phyloP scores from a whole-genome alignment of 2,797 vertebrate genomes.

The Peromyscus aztecus region DNA sequence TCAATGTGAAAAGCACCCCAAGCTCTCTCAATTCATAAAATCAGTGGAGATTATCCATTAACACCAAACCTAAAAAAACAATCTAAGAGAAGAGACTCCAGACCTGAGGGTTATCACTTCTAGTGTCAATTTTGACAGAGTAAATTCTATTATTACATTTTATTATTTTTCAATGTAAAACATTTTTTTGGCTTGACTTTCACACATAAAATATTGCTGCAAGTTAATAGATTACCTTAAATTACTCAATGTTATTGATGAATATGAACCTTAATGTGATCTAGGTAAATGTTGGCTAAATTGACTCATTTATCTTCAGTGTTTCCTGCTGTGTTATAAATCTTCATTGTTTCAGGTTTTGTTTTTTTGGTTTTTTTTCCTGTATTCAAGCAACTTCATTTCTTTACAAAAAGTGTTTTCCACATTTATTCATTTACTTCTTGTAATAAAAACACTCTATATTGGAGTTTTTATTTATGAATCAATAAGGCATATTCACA shows the following conservation, averaged over 20 bases:
- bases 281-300: slow-evolving; percentile 38
- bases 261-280: slow-evolving; percentile 56
- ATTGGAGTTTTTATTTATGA: neutral
- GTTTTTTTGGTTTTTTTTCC: neutral
- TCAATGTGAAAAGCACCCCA: neutral
- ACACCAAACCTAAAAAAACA: neutral
- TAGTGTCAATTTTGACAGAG: neutral
- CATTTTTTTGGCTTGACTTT: neutral
- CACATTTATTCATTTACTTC: neutral
- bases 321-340: slow-evolving; percentile 59
- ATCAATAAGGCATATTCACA: neutral
- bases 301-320: slow-evolving; percentile 65
- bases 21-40: neutral
- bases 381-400: slow-evolving; percentile 37
- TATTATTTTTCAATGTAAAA: neutral
- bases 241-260: slow-evolving; percentile 61
- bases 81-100: neutral
- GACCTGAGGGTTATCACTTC: neutral
- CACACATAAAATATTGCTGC: neutral
- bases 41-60: neutral
- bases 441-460: neutral
- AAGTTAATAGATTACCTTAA: slow-evolving; percentile 36
- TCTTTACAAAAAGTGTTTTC: neutral
- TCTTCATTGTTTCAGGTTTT: slow-evolving; percentile 49
- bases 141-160: slow-evolving; percentile 10